Evolutionary conservation across 2,888 invertebrate genomes (phyloP), one percentile per base, ranked within the genome.

Genomic region (Teleiodes luculella): DNA sequence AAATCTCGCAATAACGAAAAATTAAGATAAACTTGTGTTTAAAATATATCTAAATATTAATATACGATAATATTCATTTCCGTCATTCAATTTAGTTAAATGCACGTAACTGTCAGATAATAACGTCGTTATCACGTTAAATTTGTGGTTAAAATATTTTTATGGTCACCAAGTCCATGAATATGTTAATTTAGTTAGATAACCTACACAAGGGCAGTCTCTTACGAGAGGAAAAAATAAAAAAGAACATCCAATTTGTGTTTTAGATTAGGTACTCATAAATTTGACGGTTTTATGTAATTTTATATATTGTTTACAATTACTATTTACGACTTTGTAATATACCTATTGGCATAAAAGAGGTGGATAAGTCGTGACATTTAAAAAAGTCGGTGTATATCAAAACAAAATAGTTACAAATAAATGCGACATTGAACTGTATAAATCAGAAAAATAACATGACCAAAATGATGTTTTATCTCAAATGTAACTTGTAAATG

Each of bases 111-210:
- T 41, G 18, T 18, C 8, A 20, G 39, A 20, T 18, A 18, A 41
- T 18, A 41, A 18, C 18, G 11, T 18, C 39, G 18, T 41, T 18
- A 41, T 18, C 18, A 41, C 3, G 18, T 41, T 16, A 11, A 18
- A 28, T 43, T 20, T 20, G 13, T 28, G 13, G 43, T 11, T 43
- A 43, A 67, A 64, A 62, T 70, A 72, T 72, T 64, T 54, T 55
- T 65, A 67, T 66, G 60, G 60, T 60, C 53, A 57, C 59, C 59
- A 60, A 63, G 58, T 68, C 67, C 54, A 57, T 66, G 59, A 66
- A 66, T 71, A 74, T 69, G 71, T 59, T 62, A 74, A 74, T 71
- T 64, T 43, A 53, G 43, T 54, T 47, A 43, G 58, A 58, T 63
- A 63, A 2, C 11, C 8, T 33, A 16, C 47, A 16, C 33, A 47